Conservation (phyloP, 2,113 vertebrate genomes). For the Ameiurus melas region DNA sequence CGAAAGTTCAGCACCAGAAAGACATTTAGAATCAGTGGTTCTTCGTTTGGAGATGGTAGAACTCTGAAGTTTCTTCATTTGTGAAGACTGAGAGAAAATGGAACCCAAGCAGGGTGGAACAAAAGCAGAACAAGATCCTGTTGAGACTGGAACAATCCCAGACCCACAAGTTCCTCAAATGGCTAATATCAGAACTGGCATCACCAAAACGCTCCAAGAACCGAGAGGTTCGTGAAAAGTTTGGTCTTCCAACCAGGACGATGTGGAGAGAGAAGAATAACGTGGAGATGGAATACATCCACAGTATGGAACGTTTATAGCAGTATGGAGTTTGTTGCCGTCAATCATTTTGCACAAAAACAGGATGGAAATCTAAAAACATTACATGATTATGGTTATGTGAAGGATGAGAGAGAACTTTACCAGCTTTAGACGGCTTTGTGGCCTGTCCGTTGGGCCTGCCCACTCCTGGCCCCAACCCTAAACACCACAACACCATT, state of each 20-base stretch:
- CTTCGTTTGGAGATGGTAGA: not conserved
- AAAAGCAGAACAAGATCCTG: not conserved
- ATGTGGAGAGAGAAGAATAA: not conserved
- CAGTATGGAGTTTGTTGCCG: not conserved
- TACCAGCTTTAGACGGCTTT: constrained; percentile 49
- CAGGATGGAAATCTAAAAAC: not conserved
- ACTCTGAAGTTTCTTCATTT: not conserved
- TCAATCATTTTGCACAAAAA: not conserved
- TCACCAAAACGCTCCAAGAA: not conserved
- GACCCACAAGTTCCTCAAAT: not conserved
- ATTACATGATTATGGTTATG: not conserved
- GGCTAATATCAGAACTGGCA: not conserved
- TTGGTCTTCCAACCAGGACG: not conserved
- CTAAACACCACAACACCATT: constrained; percentile 44
- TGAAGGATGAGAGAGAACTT: constrained; percentile 15
- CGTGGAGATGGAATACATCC: not conserved
- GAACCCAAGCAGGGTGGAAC: not conserved
- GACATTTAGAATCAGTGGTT: not conserved
- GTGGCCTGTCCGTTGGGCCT: constrained; percentile 22
- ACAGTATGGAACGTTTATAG: not conserved
- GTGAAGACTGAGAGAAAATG: not conserved
- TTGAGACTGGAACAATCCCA: not conserved
- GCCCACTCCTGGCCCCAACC: constrained; percentile 45
- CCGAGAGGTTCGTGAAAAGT: too few relatives aligned
- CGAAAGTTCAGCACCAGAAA: not conserved